Percentiles rank a stretch among this genome's conserved stretches.
Conservation (phyloP, 1,140 invertebrate species). For the Macrocentrus cingulum region DNA sequence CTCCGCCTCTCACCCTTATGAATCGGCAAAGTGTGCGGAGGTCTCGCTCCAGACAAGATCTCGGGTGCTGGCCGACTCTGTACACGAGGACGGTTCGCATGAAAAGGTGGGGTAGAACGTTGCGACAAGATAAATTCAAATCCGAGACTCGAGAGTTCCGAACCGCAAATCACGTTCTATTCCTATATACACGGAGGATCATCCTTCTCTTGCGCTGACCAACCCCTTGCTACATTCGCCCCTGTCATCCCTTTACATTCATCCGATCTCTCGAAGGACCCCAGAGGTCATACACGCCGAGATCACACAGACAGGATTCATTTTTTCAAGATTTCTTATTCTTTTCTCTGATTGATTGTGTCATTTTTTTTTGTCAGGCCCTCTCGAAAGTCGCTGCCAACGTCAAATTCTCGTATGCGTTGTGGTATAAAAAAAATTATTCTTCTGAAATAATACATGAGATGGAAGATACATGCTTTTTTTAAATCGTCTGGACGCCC, state of each 20-base stretch:
- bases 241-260: constrained; percentile 47
- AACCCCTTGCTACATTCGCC: constrained; percentile 39
- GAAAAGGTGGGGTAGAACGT: not conserved
- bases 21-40: not conserved
- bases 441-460: no score
- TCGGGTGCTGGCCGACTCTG: not conserved
- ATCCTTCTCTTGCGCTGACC: constrained; percentile 50
- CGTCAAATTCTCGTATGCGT: not conserved
- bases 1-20: constrained; percentile 21
- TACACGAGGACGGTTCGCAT: not conserved
- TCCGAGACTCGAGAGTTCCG: constrained; percentile 45
- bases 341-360: constrained; percentile 5
- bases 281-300: constrained; percentile 20
- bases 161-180: constrained; percentile 51
- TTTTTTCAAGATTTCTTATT: constrained; percentile 8
- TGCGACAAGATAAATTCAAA: constrained; percentile 52
- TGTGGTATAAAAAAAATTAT: no score
- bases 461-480: not conserved
- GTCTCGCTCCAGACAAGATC: not conserved
- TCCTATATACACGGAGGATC: constrained; percentile 48
- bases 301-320: constrained; percentile 10
- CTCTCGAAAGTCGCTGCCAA: not conserved
- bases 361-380: not conserved
- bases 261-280: constrained; percentile 15
- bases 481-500: not conserved